Percentiles rank a stretch among this genome's conserved stretches.
Conservation (phyloP, 2,113 vertebrate species). For the Chaenocephalus aceratus region DNA sequence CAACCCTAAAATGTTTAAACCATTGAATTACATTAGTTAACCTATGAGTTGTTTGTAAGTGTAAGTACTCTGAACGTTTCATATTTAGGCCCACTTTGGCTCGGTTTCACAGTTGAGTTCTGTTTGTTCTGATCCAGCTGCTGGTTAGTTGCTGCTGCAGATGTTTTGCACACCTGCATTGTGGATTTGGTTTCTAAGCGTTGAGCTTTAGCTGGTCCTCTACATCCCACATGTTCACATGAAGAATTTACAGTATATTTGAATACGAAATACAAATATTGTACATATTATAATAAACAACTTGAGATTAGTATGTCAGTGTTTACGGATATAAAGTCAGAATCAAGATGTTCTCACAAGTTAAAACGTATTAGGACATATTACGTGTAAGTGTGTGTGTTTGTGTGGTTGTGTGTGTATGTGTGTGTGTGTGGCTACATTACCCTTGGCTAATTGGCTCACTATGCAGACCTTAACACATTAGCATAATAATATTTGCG, state of each 20-base stretch:
- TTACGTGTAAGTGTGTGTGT: no score
- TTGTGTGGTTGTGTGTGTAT: slow-evolving; percentile 35
- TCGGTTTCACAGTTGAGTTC: not conserved
- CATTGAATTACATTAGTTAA: not conserved
- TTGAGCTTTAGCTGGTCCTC: slow-evolving; percentile 36
- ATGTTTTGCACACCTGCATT: slow-evolving; percentile 16
- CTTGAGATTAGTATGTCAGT: slow-evolving; percentile 4
- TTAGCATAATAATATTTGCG: slow-evolving; percentile 57
- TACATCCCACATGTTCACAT: slow-evolving; percentile 21
- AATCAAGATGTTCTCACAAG: slow-evolving; percentile 2
- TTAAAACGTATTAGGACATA: not conserved
- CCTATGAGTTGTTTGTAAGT: no score
- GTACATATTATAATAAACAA: slow-evolving; percentile 19
- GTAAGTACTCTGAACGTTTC: no score
- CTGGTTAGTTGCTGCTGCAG: not conserved
- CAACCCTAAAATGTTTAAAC: no score
- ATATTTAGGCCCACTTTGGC: not conserved
- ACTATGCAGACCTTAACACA: slow-evolving; percentile 55
- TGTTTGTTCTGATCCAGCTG: not conserved
- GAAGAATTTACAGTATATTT: slow-evolving; percentile 48
- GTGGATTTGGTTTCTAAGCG: slow-evolving; percentile 48
- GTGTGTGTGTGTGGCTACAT: slow-evolving; percentile 63
- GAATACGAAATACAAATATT: slow-evolving; percentile 30
- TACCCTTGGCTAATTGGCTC: slow-evolving; percentile 58
- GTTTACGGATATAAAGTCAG: not conserved